phyloP scores from a whole-genome alignment of 2,888 invertebrate genomes.

The Cheiracanthium punctorium region DNA sequence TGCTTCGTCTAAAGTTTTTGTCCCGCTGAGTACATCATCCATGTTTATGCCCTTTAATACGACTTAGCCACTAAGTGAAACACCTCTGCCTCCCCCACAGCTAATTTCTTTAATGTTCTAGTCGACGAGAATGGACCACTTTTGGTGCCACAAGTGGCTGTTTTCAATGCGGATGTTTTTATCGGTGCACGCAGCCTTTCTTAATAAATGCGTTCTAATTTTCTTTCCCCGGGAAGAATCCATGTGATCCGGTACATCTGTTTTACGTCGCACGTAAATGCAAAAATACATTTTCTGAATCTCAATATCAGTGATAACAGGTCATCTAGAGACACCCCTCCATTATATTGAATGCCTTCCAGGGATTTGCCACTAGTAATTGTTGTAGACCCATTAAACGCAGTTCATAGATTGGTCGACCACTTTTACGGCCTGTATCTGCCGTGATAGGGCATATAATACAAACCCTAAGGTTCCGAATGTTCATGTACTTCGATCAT shows the following conservation, averaged over 20 bases:
- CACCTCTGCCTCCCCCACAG: slow-evolving; percentile 65
- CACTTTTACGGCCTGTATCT: slow-evolving; percentile 48
- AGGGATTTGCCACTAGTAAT: slow-evolving; percentile 71
- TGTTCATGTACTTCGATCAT: background rate
- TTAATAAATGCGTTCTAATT: slow-evolving; percentile 75
- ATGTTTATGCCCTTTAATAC: slow-evolving; percentile 73
- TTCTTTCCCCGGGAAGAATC: slow-evolving; percentile 72
- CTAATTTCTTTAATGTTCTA: slow-evolving; percentile 72
- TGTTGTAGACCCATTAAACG: slow-evolving; percentile 62
- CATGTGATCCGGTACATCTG: slow-evolving; percentile 76
- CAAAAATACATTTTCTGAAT: slow-evolving; percentile 73
- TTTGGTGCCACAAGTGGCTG: slow-evolving; percentile 73
- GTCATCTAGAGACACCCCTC: slow-evolving; percentile 74
- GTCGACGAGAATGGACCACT: slow-evolving; percentile 73
- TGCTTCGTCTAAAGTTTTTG: slow-evolving; percentile 20
- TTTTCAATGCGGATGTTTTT: slow-evolving; percentile 69
- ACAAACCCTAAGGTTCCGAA: background rate
- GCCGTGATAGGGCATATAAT: slow-evolving; percentile 69
- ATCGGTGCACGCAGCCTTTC: slow-evolving; percentile 68
- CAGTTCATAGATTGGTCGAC: slow-evolving; percentile 68
- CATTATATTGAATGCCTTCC: slow-evolving; percentile 74
- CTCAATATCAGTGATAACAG: slow-evolving; percentile 73
- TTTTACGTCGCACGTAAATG: slow-evolving; percentile 75
- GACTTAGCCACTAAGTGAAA: slow-evolving; percentile 60
- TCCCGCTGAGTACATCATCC: slow-evolving; percentile 73